phyloP scores from a whole-genome alignment of 2,888 invertebrate species.

The Cosmopolites sordidus region DNA sequence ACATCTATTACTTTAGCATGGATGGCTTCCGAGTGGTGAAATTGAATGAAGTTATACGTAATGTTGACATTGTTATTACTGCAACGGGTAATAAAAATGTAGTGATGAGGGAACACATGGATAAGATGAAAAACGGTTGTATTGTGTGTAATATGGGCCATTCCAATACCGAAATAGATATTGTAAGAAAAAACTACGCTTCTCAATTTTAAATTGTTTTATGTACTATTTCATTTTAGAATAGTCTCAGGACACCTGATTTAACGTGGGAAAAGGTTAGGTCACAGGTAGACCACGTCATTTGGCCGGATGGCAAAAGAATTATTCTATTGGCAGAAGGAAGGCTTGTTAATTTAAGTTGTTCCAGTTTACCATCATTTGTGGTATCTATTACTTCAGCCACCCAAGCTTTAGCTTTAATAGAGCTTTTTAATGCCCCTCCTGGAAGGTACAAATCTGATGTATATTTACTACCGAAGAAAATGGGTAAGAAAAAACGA shows the following conservation, averaged over 20 bases:
- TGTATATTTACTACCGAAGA: conserved; percentile 95
- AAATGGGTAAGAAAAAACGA: conserved; percentile 95
- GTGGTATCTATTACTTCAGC: conserved; percentile 97
- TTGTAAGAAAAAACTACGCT: conserved; percentile 59
- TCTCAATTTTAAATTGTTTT: not conserved
- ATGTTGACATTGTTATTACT: conserved; percentile 94
- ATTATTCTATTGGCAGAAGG: conserved; percentile 93
- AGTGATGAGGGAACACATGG: conserved; percentile 91
- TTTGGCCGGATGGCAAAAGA: conserved; percentile 96
- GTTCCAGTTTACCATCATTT: conserved; percentile 95
- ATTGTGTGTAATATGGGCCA: conserved; percentile 97
- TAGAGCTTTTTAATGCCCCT: conserved; percentile 96
- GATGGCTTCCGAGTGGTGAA: conserved; percentile 95
- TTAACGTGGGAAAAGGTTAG: conserved; percentile 96
- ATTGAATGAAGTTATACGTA: conserved; percentile 87
- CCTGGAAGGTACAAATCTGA: conserved; percentile 92
- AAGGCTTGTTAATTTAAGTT: conserved; percentile 90
- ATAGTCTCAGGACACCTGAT: conserved; percentile 87
- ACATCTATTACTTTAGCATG: conserved; percentile 65
- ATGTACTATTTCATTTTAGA: conserved; percentile 49
- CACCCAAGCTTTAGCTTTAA: conserved; percentile 93
- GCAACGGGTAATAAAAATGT: conserved; percentile 98
- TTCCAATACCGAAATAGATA: conserved; percentile 94
- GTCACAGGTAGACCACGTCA: conserved; percentile 97
- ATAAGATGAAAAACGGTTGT: conserved; percentile 93